Evolutionary conservation across 2,113 vertebrate genomes (phyloP).

Genomic region (Petromus typicus): DNA sequence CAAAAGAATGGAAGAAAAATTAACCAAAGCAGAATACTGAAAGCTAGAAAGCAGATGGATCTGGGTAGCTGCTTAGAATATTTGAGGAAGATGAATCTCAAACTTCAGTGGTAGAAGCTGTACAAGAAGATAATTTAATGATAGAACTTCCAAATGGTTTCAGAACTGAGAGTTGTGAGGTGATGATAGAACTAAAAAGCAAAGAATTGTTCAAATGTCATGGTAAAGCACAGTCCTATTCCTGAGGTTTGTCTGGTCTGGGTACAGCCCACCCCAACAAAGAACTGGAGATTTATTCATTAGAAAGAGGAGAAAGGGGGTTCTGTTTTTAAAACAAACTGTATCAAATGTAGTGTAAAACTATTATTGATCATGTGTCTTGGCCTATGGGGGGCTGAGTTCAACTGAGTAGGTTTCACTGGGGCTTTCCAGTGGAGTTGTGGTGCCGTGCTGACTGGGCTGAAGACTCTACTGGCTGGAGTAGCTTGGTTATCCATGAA

Average conservation of each 20-base stretch:
- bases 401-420: background rate
- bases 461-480: background rate
- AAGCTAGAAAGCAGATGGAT: constrained; percentile 19
- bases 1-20: background rate
- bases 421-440: background rate
- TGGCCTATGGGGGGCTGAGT: background rate
- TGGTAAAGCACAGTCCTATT: background rate
- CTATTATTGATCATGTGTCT: background rate
- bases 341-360: background rate
- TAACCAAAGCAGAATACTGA: constrained; percentile 42
- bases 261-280: background rate
- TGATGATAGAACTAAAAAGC: background rate
- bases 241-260: background rate
- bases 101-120: background rate
- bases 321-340: background rate
- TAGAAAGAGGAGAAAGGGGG: background rate
- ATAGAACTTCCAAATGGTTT: background rate
- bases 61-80: background rate
- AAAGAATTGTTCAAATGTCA: background rate
- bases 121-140: background rate
- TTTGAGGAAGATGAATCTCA: background rate
- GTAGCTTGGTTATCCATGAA: background rate
- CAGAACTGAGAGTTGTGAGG: background rate
- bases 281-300: background rate
- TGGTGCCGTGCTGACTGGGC: background rate